phyloP scores from a whole-genome alignment of 1,140 invertebrate genomes.

The Zeugodacus cucurbitae region DNA sequence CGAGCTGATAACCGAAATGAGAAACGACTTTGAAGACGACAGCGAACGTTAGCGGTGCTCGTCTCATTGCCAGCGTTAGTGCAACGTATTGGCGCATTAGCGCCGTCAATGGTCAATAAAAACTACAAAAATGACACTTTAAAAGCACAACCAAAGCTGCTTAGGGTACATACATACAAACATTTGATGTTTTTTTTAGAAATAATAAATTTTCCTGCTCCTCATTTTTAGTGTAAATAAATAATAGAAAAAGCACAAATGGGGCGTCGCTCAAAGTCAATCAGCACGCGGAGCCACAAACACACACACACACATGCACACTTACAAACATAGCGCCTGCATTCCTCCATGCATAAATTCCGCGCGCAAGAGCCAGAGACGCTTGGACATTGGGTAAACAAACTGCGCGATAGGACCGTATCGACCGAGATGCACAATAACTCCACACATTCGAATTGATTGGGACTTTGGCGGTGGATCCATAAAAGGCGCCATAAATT shows the following conservation, averaged over 20 bases:
- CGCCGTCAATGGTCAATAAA: not conserved
- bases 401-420: not conserved
- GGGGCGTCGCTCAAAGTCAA: not conserved
- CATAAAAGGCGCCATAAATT: not conserved
- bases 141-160: not conserved
- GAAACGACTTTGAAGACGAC: not conserved
- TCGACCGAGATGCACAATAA: not conserved
- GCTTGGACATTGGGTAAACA: not conserved
- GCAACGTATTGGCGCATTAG: not conserved
- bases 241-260: not conserved
- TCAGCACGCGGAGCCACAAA: not conserved
- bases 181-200: not conserved
- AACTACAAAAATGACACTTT: slow-evolving; percentile 4
- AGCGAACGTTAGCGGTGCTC: not conserved
- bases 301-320: no score
- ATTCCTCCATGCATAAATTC: no score
- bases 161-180: not conserved
- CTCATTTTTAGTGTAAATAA: not conserved
- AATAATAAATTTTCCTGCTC: not conserved
- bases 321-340: no score
- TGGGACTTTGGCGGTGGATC: not conserved
- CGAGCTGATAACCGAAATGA: not conserved
- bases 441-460: not conserved
- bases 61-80: not conserved
- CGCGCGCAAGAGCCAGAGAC: not conserved